Evolutionary conservation across 2,888 invertebrate genomes (phyloP).

Genomic region (Griposia aprilina): DNA sequence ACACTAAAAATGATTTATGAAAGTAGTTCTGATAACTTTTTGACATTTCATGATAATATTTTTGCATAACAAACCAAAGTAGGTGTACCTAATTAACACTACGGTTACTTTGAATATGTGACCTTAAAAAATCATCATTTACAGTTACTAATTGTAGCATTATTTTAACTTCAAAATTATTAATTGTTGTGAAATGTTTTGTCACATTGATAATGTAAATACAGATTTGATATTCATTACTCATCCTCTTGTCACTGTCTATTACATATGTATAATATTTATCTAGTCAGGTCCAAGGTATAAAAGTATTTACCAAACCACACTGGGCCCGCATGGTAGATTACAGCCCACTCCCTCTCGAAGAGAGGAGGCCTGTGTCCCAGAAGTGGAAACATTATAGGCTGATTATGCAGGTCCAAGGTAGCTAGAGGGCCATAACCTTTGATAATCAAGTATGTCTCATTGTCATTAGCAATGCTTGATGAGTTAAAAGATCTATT

Average conservation of each 20-base stretch:
- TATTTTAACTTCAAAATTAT: neutral
- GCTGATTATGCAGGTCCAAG: too few relatives aligned
- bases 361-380: too few relatives aligned
- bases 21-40: constrained; percentile 26
- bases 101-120: neutral
- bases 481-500: too few relatives aligned
- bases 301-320: too few relatives aligned
- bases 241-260: constrained; percentile 43
- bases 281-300: too few relatives aligned
- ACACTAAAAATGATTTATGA: neutral
- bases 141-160: neutral
- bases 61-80: neutral
- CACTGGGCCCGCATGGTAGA: too few relatives aligned
- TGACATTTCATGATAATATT: constrained; percentile 34
- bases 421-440: too few relatives aligned
- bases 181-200: constrained; percentile 26
- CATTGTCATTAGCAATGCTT: too few relatives aligned
- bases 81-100: neutral
- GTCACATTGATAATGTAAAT: constrained; percentile 26
- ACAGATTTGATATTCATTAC: constrained; percentile 3
- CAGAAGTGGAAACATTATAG: too few relatives aligned
- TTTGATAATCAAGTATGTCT: too few relatives aligned
- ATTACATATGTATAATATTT: neutral
- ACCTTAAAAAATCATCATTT: neutral
- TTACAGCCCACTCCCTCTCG: too few relatives aligned